These are phyloP conservation scores for Chromobotia macracanthus DNA, from an alignment of 2,797 vertebrate genomes.

Conservation along the genomic window DNA sequence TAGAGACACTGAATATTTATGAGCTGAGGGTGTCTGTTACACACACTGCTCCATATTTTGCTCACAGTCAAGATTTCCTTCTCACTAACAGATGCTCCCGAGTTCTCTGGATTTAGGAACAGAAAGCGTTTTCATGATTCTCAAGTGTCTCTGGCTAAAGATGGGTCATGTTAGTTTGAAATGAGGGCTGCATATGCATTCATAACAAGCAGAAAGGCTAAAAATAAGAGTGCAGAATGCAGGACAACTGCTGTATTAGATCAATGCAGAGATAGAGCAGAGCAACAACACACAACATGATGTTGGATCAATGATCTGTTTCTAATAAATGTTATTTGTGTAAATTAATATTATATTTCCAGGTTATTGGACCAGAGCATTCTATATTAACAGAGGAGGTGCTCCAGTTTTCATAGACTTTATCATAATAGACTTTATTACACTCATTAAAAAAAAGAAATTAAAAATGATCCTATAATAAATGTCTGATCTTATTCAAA, in stretches of 20 bases:
- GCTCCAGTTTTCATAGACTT: background rate
- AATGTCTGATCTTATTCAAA: too few species aligned
- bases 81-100: conserved; percentile 7
- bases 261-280: background rate
- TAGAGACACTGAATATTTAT: conserved; percentile 7
- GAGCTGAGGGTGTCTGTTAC: conserved; percentile 4
- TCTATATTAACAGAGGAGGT: background rate
- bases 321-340: conserved; percentile 15
- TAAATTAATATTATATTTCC: conserved; percentile 11
- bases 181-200: conserved; percentile 42
- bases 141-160: conserved; percentile 23
- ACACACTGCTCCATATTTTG: conserved; percentile 6
- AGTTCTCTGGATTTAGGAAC: background rate
- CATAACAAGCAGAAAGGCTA: conserved; percentile 26
- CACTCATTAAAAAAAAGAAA: too few species aligned
- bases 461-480: too few species aligned
- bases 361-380: conserved; percentile 2
- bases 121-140: background rate
- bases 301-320: conserved; percentile 23
- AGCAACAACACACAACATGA: conserved; percentile 5
- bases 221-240: background rate
- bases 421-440: background rate
- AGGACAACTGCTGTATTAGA: background rate
- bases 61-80: conserved; percentile 6
- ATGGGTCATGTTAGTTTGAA: conserved; percentile 27